Evolutionary conservation across 2,888 invertebrate species (phyloP).

Genomic region (Spilarctia lutea): DNA sequence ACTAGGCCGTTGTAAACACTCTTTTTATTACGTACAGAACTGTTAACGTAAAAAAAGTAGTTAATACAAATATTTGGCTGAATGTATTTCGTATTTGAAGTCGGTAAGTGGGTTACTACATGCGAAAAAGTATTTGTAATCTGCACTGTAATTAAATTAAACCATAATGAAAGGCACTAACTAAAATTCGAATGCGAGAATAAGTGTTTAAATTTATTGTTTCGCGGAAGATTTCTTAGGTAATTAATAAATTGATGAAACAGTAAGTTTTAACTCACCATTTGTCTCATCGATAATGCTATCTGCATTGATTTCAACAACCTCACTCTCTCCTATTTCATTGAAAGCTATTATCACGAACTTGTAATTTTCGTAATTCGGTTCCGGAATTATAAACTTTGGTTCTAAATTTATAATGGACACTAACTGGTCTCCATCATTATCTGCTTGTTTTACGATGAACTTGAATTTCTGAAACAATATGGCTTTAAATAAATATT

Average conservation of each 20-base stretch:
- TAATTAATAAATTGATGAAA: neutral
- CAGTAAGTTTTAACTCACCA: constrained; percentile 49
- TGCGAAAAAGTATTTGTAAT: neutral
- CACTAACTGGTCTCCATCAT: constrained; percentile 53
- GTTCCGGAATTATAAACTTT: constrained; percentile 73
- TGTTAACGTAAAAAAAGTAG: no score
- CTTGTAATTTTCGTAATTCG: constrained; percentile 69
- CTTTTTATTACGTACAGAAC: no score
- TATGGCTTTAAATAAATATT: neutral
- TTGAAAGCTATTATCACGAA: constrained; percentile 75
- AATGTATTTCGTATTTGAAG: neutral
- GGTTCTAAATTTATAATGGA: constrained; percentile 77
- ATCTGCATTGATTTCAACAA: constrained; percentile 70
- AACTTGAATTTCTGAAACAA: constrained; percentile 78
- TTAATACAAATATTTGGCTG: no score
- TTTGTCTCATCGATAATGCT: constrained; percentile 63
- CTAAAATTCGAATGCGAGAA: neutral
- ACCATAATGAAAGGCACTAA: neutral
- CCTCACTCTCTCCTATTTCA: constrained; percentile 76
- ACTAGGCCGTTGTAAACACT: no score
- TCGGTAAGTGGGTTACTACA: neutral
- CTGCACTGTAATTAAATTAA: neutral
- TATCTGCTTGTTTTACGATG: constrained; percentile 61
- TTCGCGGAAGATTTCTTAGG: neutral
- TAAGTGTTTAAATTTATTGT: neutral